phyloP scores from a whole-genome alignment of 2,797 vertebrate species.

The Syndactyla subalaris region DNA sequence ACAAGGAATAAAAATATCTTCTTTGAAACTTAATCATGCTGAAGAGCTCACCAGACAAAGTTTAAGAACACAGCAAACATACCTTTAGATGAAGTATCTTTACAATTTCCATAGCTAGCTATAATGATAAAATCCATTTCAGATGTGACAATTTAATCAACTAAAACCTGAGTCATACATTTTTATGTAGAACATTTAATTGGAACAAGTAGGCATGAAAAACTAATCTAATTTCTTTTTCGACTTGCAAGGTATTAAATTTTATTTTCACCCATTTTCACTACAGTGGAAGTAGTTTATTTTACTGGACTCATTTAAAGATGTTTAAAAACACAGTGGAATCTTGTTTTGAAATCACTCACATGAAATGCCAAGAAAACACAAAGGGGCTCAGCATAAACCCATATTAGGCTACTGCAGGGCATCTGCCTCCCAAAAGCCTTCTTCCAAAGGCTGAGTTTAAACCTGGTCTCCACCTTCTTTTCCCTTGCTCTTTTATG shows the following conservation, averaged over 20 bases:
- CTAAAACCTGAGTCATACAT: neutral
- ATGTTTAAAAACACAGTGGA: neutral
- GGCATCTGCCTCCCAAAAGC: neutral
- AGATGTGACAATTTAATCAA: neutral
- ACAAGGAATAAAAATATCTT: neutral
- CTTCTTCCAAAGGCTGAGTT: neutral
- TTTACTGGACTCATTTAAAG: neutral
- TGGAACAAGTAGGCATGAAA: neutral
- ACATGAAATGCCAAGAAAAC: neutral
- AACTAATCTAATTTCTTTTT: neutral
- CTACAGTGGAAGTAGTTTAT: neutral
- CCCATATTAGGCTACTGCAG: fast-evolving
- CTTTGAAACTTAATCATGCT: neutral
- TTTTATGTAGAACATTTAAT: neutral
- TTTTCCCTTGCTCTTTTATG: neutral
- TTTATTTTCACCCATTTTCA: neutral
- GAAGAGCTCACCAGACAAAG: neutral
- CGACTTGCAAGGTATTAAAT: neutral
- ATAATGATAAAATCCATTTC: neutral
- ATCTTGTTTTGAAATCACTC: neutral
- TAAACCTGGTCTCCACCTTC: neutral
- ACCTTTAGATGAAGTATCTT: neutral
- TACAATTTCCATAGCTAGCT: neutral
- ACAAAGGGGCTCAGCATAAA: neutral
- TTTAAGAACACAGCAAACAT: neutral